These are phyloP conservation scores for Psammodynastes pulverulentus DNA, from an alignment of 2,113 vertebrate genomes.

Conservation along the genomic window DNA sequence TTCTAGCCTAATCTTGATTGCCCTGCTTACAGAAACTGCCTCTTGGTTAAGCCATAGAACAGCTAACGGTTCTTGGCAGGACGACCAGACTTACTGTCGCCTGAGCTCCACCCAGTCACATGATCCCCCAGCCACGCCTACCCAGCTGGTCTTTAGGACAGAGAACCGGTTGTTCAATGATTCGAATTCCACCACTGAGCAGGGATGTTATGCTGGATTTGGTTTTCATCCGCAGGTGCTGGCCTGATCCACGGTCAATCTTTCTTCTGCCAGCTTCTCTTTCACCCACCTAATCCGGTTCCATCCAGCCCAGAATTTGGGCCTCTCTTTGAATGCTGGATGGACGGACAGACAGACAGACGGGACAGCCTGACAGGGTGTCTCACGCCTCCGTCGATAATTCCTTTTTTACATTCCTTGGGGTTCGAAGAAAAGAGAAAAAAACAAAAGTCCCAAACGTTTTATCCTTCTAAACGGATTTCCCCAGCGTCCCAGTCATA, in stretches of 20 bases:
- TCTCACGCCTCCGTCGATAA: not conserved
- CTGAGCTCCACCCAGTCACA: too few species aligned
- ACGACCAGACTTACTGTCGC: too few species aligned
- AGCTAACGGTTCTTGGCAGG: too few species aligned
- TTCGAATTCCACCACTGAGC: too few species aligned
- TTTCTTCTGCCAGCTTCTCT: not conserved
- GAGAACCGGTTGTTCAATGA: too few species aligned
- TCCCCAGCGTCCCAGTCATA: conserved; percentile 55
- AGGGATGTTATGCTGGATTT: not conserved
- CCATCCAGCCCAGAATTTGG: not conserved
- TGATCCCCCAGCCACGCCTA: too few species aligned
- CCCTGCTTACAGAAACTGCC: too few species aligned
- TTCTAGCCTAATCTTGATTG: too few species aligned
- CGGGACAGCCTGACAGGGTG: not conserved
- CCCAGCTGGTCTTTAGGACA: too few species aligned
- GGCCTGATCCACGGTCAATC: not conserved
- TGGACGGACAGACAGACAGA: rapidly evolving
- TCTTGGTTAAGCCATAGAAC: too few species aligned
- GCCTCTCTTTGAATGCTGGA: not conserved
- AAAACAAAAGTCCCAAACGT: conserved; percentile 53
- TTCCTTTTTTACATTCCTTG: not conserved
- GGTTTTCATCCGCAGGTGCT: not conserved
- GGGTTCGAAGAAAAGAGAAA: not conserved
- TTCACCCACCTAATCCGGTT: not conserved
- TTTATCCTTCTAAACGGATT: conserved; percentile 51